These are phyloP conservation scores for Drosophila ficusphila DNA, from an alignment of 1,140 invertebrate species.

Conservation along the genomic window DNA sequence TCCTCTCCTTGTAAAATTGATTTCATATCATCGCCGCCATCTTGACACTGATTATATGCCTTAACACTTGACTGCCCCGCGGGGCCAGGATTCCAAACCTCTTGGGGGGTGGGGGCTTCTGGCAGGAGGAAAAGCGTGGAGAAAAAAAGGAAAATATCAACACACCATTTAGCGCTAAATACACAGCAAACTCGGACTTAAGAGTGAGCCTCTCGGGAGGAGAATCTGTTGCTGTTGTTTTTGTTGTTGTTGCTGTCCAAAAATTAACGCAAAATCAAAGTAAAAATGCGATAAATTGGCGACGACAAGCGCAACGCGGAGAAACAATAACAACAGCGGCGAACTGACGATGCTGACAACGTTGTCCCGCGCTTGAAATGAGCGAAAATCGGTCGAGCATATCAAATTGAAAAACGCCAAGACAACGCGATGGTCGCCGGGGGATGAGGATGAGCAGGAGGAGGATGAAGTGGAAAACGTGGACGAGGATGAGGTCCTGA, in stretches of 20 bases:
- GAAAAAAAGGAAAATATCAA: conserved; percentile 55
- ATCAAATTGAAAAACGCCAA: conserved; percentile 82
- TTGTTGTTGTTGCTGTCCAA: conserved; percentile 54
- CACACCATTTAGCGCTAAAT: conserved; percentile 73
- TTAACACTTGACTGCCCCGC: conserved; percentile 66
- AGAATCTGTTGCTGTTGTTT: conserved; percentile 36
- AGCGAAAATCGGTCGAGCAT: conserved; percentile 81
- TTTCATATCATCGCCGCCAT: conserved; percentile 58
- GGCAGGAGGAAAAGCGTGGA: conserved; percentile 11
- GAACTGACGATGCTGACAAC: conserved; percentile 39
- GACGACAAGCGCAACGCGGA: conserved; percentile 72
- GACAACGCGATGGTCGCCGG: conserved; percentile 46
- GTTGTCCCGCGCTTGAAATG: conserved; percentile 69
- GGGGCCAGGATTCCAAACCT: conserved; percentile 21
- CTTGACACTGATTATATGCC: conserved; percentile 69
- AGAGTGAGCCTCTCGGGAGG: neutral
- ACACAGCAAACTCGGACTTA: conserved; percentile 28
- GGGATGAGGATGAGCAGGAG: neutral
- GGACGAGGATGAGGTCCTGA: conserved; percentile 6
- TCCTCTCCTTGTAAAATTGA: conserved; percentile 51
- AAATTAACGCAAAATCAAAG: conserved; percentile 82
- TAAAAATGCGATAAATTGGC: conserved; percentile 82
- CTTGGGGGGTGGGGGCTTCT: neutral
- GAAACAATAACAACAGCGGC: conserved; percentile 46
- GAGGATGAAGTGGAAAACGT: neutral